Base-by-base conservation (phyloP, 2,113 vertebrate genomes). In the Amblyopsis rosae region DNA sequence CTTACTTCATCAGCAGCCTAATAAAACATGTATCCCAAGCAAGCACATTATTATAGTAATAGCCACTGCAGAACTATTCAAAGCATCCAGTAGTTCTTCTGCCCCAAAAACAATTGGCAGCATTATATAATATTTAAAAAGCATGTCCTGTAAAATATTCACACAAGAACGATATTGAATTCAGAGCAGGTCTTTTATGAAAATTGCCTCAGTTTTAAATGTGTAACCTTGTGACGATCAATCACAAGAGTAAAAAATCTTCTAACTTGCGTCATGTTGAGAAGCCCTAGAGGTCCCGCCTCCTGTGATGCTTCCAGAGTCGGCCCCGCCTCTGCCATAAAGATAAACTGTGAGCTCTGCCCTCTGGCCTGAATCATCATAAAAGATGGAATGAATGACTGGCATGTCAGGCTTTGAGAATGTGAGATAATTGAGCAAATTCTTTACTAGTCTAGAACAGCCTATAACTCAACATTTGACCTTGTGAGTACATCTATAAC, bases 221-320 rank as follows among this genome's bases (percentile, higher is more conserved):
- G 17, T 48, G 53, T 1, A 2, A 57, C 33, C 41, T 58, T 35
- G 49, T 11, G 3, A 59, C 1, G 26, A 82, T 69, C 2, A 68
- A 73, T 82, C 65, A 74, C 9, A 41, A 17, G 35, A 61, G 13
- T 13, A 13, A 63, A 35, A 63, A 75, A 72, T 80, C 59, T 41
- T 74, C 49, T 5, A 64, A 73, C 46, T 73, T 77, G 33, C 74
- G 72, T 70, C 77, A 75, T 15, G 59, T 65, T 72, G 16, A 62
- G 2, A 56, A 65, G 53, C 16, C 50, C 26, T 26, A 26, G 26
- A 26, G 26, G 26, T 2, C 26, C 26, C 26, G 26, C 26, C 26
- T 26, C 26, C 26, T 26, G 26, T 26, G 26, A 26, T 26, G 26
- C 26, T 26, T 26, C 1, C 26, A 26, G 26, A 26, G 26, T 26